Evolutionary conservation across 2,113 vertebrate species (phyloP).

Genomic region (sheep (Ovis aries)): DNA sequence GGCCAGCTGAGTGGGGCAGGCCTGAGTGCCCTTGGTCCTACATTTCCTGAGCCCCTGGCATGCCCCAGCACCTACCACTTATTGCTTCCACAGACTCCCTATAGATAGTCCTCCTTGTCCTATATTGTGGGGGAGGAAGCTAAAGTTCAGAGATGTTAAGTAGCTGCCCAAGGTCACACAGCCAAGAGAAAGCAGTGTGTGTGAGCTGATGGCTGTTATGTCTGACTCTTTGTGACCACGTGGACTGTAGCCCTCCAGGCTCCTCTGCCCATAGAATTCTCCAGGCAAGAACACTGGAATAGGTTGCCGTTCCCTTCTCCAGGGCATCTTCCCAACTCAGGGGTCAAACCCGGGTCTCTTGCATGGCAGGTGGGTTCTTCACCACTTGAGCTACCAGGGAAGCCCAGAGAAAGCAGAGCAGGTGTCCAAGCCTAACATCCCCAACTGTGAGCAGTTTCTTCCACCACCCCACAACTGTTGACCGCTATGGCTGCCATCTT

Average conservation of each 20-base stretch:
- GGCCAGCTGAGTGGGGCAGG: not conserved
- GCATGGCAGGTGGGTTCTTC: not conserved
- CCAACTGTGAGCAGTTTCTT: not conserved
- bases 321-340: not conserved
- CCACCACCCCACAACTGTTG: fast-evolving
- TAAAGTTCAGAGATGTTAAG: not conserved
- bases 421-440: too few relatives aligned
- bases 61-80: not conserved
- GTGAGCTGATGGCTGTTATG: not conserved
- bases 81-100: not conserved
- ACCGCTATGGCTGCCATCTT: not conserved
- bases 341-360: not conserved
- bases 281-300: not conserved
- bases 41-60: not conserved
- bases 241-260: not conserved
- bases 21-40: not conserved
- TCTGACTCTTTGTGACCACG: not conserved
- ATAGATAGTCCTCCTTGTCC: not conserved
- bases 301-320: not conserved
- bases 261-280: not conserved
- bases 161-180: not conserved
- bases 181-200: not conserved
- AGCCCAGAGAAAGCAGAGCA: not conserved
- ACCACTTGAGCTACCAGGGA: not conserved
- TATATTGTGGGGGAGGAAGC: not conserved